phyloP scores from a whole-genome alignment of 2,888 invertebrate genomes.

The Meliscaeva auricollis region DNA sequence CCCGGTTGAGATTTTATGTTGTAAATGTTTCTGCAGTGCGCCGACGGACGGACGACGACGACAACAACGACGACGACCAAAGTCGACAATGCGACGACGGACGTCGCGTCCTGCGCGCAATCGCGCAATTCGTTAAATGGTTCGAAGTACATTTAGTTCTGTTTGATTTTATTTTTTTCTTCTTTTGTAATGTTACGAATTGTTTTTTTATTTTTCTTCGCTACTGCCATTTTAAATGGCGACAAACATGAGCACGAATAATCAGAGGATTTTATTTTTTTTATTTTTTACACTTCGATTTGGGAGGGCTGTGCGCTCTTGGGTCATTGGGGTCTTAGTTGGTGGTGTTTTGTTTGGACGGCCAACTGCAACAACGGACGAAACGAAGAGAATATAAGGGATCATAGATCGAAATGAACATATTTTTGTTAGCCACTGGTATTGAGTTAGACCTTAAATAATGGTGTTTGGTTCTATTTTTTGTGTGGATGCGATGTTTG shows the following conservation, averaged over 20 bases:
- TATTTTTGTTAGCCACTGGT: conserved; percentile 65
- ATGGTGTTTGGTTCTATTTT: not conserved
- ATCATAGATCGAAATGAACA: conserved; percentile 70
- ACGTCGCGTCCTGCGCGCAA: conserved; percentile 51
- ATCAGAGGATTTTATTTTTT: conserved; percentile 57
- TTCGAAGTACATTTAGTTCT: conserved; percentile 61
- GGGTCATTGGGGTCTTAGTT: conserved; percentile 55
- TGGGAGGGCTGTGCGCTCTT: conserved; percentile 61
- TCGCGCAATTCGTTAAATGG: conserved; percentile 74
- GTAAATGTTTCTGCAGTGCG: conserved; percentile 41
- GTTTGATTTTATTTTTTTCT: not conserved
- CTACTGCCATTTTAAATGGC: conserved; percentile 69
- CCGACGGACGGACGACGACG: conserved; percentile 8
- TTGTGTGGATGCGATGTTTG: not conserved
- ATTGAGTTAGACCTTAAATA: conserved; percentile 31
- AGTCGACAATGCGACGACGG: conserved; percentile 14
- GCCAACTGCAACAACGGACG: no score
- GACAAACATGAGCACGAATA: conserved; percentile 74
- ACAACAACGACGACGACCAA: no score
- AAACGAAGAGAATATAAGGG: conserved; percentile 32
- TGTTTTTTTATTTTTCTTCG: conserved; percentile 21
- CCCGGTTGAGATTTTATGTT: conserved; percentile 56
- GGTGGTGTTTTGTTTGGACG: conserved; percentile 19
- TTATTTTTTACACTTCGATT: conserved; percentile 58
- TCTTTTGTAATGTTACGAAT: conserved; percentile 40